Evolutionary conservation across 2,113 vertebrate species (phyloP).

Genomic region (Centropus unirufus): DNA sequence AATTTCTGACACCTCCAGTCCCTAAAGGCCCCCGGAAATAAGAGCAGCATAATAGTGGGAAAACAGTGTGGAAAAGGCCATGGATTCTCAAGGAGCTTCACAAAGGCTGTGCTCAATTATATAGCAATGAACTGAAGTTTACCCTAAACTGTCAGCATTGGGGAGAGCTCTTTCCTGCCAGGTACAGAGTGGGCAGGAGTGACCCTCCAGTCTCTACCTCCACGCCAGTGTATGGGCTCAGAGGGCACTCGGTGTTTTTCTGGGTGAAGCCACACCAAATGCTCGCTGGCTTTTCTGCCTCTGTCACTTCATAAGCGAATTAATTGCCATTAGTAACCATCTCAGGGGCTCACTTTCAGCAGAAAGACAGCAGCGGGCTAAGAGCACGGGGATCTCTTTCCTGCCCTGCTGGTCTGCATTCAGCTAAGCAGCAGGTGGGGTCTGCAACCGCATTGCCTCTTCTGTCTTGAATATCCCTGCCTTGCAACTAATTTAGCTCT

Average conservation of each 20-base stretch:
- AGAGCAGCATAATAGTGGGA: background rate
- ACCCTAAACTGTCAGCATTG: background rate
- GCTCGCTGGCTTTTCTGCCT: background rate
- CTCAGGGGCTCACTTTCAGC: background rate
- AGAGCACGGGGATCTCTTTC: fast-evolving
- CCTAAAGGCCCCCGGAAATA: background rate
- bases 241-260: background rate
- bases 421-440: background rate
- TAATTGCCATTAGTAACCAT: background rate
- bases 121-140: background rate
- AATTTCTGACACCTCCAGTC: background rate
- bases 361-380: background rate
- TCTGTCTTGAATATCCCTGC: background rate
- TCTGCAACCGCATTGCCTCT: background rate
- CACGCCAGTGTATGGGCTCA: no score
- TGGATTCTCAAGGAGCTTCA: background rate
- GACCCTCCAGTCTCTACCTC: background rate
- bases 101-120: background rate
- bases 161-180: background rate
- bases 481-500: background rate
- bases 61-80: background rate
- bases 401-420: background rate
- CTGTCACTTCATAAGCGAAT: background rate
- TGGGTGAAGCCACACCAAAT: background rate
- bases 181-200: fast-evolving